Evolutionary conservation across 2,113 vertebrate species (phyloP), one percentile per base, ranked within the genome.

Genomic region (Ochotona curzoniae): DNA sequence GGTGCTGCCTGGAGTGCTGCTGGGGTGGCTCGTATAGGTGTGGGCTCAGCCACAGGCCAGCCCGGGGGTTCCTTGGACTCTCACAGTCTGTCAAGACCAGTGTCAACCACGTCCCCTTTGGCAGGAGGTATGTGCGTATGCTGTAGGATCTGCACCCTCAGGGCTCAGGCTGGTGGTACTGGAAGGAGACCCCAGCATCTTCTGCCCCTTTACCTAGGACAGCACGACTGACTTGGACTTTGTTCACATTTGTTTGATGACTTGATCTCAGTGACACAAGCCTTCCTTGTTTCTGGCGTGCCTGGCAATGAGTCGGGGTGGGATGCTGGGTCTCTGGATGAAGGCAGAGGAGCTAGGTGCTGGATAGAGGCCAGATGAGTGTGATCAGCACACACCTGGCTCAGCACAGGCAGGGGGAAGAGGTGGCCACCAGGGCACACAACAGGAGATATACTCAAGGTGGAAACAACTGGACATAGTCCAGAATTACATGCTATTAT

Each of bases 241-340:
- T 66, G 69, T 32, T 76, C 57, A 30, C 8, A 30, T 47, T 69
- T 67, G 20, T 57, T 78, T 76, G 63, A 54, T 28, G 84, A 78
- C 49, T 30, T 60, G 49, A 93, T 75, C 6, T 38, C 63, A 84
- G 76, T 54, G 61, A 10, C 49, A 96, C 78, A 82, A 95, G 82
- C 83, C 64, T 94, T 83, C 71, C 38, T 44, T 57, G 15, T 93
- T 87, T 94, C 54, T 73, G 63, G 60, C 63, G 60, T 35, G 73
- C 84, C 28, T 67, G 20, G 23, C 17, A 80, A 44, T 2, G 28
- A 20, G 2, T 25, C 28, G 15, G 35, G 69, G 23, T 3, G 30
- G 75, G 44, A 35, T 66, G 73, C 47, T 47, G 35, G 75, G 91
- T 92, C 83, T 74, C 85, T 83, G 91, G 23, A n/a, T 67, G 35